These are phyloP conservation scores for Notodonta dromedarius DNA, from an alignment of 2,888 invertebrate genomes.

Conservation along the genomic window DNA sequence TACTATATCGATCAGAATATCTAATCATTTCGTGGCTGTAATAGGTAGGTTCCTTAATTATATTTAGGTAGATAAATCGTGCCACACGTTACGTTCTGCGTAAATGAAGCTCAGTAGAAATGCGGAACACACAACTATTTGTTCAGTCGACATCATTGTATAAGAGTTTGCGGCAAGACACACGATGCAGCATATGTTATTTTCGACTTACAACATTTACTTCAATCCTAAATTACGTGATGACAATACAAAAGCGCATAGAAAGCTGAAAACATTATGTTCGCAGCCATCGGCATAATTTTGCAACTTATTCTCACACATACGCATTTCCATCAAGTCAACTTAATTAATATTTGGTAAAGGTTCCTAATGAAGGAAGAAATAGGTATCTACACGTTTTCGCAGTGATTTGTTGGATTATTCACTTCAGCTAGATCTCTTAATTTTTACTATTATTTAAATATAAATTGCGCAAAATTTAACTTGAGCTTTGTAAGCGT, in stretches of 20 bases:
- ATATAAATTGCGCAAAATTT: slow-evolving; percentile 54
- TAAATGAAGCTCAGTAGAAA: slow-evolving; percentile 81
- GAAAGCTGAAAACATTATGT: slow-evolving; percentile 46
- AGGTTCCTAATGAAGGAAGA: background rate
- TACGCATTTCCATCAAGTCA: too few relatives aligned
- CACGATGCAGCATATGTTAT: slow-evolving; percentile 77
- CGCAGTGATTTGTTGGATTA: background rate
- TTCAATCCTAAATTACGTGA: slow-evolving; percentile 78
- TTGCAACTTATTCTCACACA: slow-evolving; percentile 41
- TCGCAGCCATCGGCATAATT: slow-evolving; percentile 29
- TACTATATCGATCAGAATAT: too few relatives aligned
- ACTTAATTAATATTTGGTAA: too few relatives aligned
- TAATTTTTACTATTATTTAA: slow-evolving; percentile 43
- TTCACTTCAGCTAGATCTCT: slow-evolving; percentile 34
- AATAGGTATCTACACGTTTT: background rate
- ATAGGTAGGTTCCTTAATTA: slow-evolving; percentile 1
- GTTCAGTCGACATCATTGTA: slow-evolving; percentile 82
- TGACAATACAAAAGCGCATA: slow-evolving; percentile 70
- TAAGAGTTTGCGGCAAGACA: slow-evolving; percentile 80
- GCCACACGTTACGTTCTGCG: slow-evolving; percentile 70
- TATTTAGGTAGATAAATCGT: slow-evolving; percentile 33
- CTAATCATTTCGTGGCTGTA: background rate
- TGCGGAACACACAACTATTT: slow-evolving; percentile 83
- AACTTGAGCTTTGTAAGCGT: slow-evolving; percentile 46
- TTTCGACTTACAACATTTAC: slow-evolving; percentile 80